Evolutionary conservation across 2,888 invertebrate species (phyloP), one percentile per base, ranked within the genome.

Genomic region (Drosophila algonquin): DNA sequence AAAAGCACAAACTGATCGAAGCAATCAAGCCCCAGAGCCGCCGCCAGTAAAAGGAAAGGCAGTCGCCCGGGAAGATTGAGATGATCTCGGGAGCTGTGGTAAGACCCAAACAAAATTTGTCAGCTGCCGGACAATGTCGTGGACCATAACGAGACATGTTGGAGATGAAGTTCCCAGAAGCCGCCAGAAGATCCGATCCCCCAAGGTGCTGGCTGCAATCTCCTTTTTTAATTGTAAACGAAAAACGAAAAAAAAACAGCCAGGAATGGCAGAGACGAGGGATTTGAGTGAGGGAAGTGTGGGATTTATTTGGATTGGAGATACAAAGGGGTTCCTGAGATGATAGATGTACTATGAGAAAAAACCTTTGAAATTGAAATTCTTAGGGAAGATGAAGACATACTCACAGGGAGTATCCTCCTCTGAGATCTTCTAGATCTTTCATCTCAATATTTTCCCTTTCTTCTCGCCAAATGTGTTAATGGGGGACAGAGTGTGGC

Each of bases 91-190:
- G 63, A n/a, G 40, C 7, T n/a, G n/a, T 35, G 46, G 52, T 52
- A 32, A 46, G 52, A 65, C 27, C 30, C 30, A 30, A n/a, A 65
- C 53, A 59, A 21, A 60, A 77, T 77, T 76, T 76, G 77, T 76
- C 80, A 76, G 80, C 65, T 65, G 67, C 54, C 64, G 63, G 67
- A 64, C 65, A 47, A 47, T 47, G 65, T 51, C 32, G 35, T 16
- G 44, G 51, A 16, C 21, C 55, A 30, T 60, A 60, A 54, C 60
- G 60, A 60, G 60, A 18, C 24, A 24, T 30, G 8, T 40, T 18
- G 3, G 46, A 40, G 40, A 54, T 48, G 27, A n/a, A 32, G 53
- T 35, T 18, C 30, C 53, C 40, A 40, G 40, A n/a, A 40, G n/a
- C 40, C 40, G 2, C 14, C 40, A n/a, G 40, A 40, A n/a, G 40